A percentile compares a stretch with the other conserved stretches of the same genome.
phyloP scores from a whole-genome alignment of 2,797 vertebrate genomes.

The Oophaga sylvatica region DNA sequence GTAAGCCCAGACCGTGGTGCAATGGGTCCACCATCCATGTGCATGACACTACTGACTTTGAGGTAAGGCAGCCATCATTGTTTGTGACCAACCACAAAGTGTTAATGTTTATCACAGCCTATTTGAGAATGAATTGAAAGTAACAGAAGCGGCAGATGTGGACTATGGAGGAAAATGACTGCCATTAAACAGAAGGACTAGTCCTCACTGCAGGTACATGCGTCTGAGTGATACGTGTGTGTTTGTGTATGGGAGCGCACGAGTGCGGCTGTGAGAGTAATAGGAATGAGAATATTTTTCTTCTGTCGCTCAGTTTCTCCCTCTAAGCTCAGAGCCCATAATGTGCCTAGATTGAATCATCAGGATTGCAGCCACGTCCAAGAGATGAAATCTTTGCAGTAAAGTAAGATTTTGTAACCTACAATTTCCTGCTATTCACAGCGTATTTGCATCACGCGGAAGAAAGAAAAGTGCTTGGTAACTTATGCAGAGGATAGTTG shows the following conservation, averaged over 20 bases:
- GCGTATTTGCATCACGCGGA: conserved; percentile 43
- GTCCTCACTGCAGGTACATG: neutral
- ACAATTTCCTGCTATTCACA: conserved; percentile 47
- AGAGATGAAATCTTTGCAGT: conserved; percentile 33
- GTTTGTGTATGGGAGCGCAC: neutral
- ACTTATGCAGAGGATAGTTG: conserved; percentile 36
- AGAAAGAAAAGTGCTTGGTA: conserved; percentile 43
- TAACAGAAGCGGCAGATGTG: neutral
- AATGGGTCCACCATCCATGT: too few species aligned
- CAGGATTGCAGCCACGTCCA: conserved; percentile 43
- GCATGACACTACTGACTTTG: neutral
- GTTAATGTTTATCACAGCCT: neutral
- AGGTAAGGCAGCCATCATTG: neutral
- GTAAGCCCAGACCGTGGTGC: too few species aligned
- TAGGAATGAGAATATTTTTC: conserved; percentile 37
- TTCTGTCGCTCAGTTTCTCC: conserved; percentile 10
- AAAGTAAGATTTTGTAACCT: conserved; percentile 44
- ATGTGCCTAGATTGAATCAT: conserved; percentile 53
- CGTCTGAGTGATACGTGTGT: neutral
- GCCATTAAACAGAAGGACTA: neutral
- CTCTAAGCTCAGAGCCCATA: conserved; percentile 37
- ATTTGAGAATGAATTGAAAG: neutral
- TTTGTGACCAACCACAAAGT: neutral
- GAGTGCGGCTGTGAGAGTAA: conserved; percentile 20
- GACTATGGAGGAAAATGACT: neutral